Percentiles rank a stretch among this genome's conserved stretches.
These are phyloP conservation scores for Porites australiensis DNA, from an alignment of 64 coral and sea anemone species.

Conservation along the genomic window DNA sequence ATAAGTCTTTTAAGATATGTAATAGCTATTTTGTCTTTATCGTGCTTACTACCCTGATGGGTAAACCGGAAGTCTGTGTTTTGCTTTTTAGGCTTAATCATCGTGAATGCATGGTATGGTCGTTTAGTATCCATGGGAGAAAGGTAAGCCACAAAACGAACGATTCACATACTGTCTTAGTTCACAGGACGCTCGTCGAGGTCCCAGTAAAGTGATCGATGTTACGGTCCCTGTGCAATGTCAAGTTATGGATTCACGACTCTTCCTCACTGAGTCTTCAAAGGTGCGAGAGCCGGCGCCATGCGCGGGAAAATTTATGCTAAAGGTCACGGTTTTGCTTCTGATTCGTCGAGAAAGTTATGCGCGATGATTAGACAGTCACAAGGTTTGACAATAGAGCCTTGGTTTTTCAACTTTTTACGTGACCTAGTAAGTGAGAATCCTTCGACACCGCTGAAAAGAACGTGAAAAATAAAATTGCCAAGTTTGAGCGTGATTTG, in stretches of 20 bases:
- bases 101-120: slow-evolving; percentile 92
- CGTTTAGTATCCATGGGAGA: slow-evolving; percentile 88
- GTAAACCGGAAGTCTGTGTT: background rate
- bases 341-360: no score
- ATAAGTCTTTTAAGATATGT: no score
- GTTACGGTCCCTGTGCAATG: slow-evolving; percentile 94
- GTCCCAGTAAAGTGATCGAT: slow-evolving; percentile 81
- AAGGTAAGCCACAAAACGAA: slow-evolving; percentile 18
- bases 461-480: no score
- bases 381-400: no score
- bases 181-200: background rate
- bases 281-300: slow-evolving; percentile 28
- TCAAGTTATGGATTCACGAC: slow-evolving; percentile 90
- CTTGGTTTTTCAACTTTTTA: no score
- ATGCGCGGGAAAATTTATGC: no score
- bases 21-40: background rate
- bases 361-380: no score
- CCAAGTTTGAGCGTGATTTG: no score
- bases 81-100: slow-evolving; percentile 73
- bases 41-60: background rate
- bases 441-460: no score
- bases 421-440: no score
- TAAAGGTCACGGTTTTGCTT: no score
- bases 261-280: slow-evolving; percentile 83
- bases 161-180: background rate